Conservation (phyloP, 2,888 invertebrate genomes). For the Leptarthrus brevirostris region DNA sequence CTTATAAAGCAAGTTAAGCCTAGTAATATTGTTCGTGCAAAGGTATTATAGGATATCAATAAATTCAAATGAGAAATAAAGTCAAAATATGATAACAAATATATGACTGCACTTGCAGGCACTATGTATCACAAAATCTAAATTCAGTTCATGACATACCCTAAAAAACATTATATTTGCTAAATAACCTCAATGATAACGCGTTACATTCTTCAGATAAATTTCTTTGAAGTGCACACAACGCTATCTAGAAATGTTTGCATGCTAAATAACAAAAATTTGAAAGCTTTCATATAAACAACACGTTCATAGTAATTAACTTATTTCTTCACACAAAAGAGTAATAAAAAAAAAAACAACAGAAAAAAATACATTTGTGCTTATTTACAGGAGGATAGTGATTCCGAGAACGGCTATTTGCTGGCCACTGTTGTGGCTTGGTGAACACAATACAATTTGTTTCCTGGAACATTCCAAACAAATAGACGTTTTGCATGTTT, state of each 20-base stretch:
- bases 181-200: no score
- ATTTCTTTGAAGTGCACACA: no score
- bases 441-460: constrained; percentile 57
- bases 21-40: no score
- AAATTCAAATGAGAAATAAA: no score
- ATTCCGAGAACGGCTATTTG: constrained; percentile 74
- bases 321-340: neutral
- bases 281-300: constrained; percentile 34
- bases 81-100: no score
- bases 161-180: no score
- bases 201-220: no score
- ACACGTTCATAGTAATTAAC: neutral
- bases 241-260: neutral
- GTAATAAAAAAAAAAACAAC: neutral
- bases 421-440: constrained; percentile 75
- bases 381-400: constrained; percentile 77
- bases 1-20: no score
- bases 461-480: constrained; percentile 15
- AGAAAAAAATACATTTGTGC: constrained; percentile 2
- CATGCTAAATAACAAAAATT: neutral
- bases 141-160: no score
- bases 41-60: no score
- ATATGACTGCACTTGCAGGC: no score
- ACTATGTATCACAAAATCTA: no score
- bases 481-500: neutral